Evolutionary conservation across 2,797 vertebrate species (phyloP).

Genomic region (Melanotaenia parkinsoni): DNA sequence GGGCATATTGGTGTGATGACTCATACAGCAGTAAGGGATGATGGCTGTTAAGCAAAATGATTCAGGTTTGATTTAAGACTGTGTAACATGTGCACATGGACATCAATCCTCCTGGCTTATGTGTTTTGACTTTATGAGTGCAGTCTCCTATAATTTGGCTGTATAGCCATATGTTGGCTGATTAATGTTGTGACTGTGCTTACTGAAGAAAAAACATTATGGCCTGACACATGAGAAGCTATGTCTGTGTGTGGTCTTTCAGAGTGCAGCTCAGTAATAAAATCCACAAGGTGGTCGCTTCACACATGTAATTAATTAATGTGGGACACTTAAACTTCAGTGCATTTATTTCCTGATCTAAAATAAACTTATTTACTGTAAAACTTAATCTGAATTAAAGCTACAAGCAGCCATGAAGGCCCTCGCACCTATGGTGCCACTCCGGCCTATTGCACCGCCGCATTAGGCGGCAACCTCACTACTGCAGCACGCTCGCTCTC

Average conservation of each 20-base stretch:
- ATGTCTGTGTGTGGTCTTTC: not conserved
- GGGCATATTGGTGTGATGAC: not conserved
- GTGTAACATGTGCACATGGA: not conserved
- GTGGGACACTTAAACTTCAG: too few species aligned
- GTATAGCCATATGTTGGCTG: not conserved
- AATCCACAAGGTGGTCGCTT: constrained; percentile 33
- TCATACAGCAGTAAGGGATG: not conserved
- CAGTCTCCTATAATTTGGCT: not conserved
- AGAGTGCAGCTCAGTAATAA: not conserved
- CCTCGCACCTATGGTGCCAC: too few species aligned
- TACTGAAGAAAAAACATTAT: not conserved
- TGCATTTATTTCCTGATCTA: not conserved
- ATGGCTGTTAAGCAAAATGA: not conserved
- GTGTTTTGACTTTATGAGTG: not conserved
- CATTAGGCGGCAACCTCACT: too few species aligned
- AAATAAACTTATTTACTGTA: not conserved
- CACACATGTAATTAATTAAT: not conserved
- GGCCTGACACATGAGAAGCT: not conserved
- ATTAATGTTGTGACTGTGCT: not conserved
- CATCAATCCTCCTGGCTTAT: not conserved
- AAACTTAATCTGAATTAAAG: too few species aligned
- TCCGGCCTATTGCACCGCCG: too few species aligned
- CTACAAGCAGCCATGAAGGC: too few species aligned
- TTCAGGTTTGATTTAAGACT: not conserved
- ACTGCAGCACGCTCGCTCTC: too few species aligned